Evolutionary conservation across 2,113 vertebrate species (phyloP).

Genomic region (Gobius niger): DNA sequence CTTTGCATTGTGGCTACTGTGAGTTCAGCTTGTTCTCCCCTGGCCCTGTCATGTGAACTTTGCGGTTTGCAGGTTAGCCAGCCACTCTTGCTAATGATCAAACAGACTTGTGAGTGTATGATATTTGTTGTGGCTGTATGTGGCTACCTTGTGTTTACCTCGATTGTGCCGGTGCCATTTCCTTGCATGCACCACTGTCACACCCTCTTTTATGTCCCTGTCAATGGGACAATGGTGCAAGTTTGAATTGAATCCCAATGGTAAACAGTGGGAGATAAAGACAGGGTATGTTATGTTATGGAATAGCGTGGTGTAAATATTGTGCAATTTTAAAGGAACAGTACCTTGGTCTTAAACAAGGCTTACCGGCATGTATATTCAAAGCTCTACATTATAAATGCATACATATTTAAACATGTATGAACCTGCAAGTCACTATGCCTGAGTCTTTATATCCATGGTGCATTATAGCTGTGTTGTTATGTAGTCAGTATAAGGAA

Average conservation of each 20-base stretch:
- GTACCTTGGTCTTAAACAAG: neutral
- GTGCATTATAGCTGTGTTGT: too few relatives aligned
- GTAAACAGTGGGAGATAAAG: slow-evolving; percentile 24
- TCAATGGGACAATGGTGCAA: neutral
- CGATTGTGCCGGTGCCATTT: neutral
- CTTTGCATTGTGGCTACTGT: neutral
- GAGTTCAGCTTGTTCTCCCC: neutral
- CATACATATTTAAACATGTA: neutral
- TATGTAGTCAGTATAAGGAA: too few relatives aligned
- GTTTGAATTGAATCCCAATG: neutral
- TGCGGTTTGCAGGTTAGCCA: slow-evolving; percentile 8
- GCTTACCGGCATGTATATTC: neutral
- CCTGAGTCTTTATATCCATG: too few relatives aligned
- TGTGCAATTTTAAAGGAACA: neutral
- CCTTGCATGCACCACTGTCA: neutral
- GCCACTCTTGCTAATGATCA: slow-evolving; percentile 13
- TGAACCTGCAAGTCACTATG: too few relatives aligned
- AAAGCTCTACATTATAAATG: neutral
- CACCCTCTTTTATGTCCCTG: slow-evolving; percentile 18
- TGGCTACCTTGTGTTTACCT: neutral
- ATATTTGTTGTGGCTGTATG: neutral
- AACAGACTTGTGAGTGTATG: neutral
- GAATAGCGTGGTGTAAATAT: neutral
- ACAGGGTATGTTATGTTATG: neutral
- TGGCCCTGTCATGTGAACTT: neutral